phyloP scores from a whole-genome alignment of 2,888 invertebrate genomes.

The Cephus sareptanus region DNA sequence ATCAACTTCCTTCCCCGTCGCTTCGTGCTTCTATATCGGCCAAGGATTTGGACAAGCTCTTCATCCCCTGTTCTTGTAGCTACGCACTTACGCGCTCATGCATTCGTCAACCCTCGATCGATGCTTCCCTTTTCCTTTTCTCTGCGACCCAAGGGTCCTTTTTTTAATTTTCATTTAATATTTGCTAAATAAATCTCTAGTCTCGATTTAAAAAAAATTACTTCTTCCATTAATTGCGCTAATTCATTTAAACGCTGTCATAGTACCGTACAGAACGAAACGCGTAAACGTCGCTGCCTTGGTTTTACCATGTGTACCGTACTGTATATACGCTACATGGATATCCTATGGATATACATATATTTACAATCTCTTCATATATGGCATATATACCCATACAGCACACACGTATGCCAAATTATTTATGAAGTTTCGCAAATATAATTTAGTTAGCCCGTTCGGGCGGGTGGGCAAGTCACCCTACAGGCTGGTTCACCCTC shows the following conservation, averaged over 20 bases:
- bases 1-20: neutral
- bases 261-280: no score
- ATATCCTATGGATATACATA: no score
- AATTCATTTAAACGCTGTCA: neutral
- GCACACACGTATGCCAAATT: no score
- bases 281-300: no score
- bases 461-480: neutral
- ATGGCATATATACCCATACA: no score
- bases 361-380: no score
- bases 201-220: neutral
- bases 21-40: neutral
- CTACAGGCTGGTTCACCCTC: neutral
- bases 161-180: neutral
- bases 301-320: no score
- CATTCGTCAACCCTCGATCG: neutral
- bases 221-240: neutral
- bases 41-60: neutral
- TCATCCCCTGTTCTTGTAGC: neutral
- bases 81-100: neutral
- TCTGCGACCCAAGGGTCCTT: neutral
- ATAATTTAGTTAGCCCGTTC: constrained; percentile 28
- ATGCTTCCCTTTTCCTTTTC: neutral
- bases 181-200: neutral
- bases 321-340: no score
- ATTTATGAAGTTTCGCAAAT: constrained; percentile 21